Percentiles rank a stretch among this genome's conserved stretches.
Evolutionary conservation across 1,140 invertebrate genomes (phyloP).

Genomic region (Muscidifurax raptorellus): DNA sequence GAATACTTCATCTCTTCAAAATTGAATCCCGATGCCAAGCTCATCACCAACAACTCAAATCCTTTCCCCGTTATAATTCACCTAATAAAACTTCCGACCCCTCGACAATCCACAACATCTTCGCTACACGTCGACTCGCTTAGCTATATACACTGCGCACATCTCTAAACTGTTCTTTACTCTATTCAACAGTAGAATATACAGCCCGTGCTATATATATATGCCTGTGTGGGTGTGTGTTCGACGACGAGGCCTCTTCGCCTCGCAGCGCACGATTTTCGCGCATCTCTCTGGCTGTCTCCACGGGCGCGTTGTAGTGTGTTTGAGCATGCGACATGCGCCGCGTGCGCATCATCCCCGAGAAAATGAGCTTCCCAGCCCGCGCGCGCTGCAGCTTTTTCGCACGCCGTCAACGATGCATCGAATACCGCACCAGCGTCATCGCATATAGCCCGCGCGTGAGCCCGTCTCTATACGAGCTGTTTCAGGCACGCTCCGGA

Average conservation of each 20-base stretch:
- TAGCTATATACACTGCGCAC: no score
- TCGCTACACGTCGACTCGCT: no score
- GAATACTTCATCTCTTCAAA: no score
- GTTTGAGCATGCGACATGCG: constrained; percentile 30
- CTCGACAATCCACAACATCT: no score
- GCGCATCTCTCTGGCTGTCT: constrained; percentile 11
- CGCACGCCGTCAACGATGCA: constrained; percentile 9
- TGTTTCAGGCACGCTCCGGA: background rate
- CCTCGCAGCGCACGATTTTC: constrained; percentile 3
- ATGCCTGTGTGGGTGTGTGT: no score
- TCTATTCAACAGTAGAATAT: background rate
- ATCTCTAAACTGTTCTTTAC: background rate
- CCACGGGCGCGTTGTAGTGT: background rate
- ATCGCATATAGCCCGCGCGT: background rate
- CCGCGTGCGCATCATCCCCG: constrained; percentile 20
- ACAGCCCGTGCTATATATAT: background rate
- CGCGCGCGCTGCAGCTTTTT: background rate
- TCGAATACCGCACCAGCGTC: background rate
- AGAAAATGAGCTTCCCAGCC: constrained; percentile 68
- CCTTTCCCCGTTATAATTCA: no score
- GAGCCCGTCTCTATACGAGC: background rate
- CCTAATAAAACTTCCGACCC: no score
- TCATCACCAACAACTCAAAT: no score
- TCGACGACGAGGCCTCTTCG: background rate
- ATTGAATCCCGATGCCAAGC: no score